Percentiles rank a stretch among this genome's conserved stretches.
phyloP scores from a whole-genome alignment of 2,797 vertebrate genomes.

The Streptopelia turtur region DNA sequence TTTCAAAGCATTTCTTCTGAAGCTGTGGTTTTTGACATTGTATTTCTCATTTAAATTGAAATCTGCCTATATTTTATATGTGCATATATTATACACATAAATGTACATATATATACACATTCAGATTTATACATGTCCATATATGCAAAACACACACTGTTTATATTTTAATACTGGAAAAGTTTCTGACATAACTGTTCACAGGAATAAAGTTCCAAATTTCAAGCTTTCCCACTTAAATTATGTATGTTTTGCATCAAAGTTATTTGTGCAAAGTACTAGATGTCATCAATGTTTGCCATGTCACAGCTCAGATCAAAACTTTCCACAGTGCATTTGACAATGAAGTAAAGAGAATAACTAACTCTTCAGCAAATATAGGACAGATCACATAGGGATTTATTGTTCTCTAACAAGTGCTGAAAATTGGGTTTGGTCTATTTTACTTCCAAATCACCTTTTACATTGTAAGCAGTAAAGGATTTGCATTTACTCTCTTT shows the following conservation, averaged over 20 bases:
- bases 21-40: not conserved
- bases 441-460: not conserved
- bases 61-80: not conserved
- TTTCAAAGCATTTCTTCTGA: not conserved
- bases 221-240: not conserved
- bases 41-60: not conserved
- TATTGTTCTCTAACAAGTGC: not conserved
- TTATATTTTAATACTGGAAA: not conserved
- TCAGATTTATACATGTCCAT: not conserved
- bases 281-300: not conserved
- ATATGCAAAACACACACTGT: not conserved
- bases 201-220: not conserved
- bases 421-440: not conserved
- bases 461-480: not conserved
- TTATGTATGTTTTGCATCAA: not conserved
- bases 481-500: not conserved
- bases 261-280: not conserved
- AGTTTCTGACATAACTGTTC: not conserved
- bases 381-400: not conserved
- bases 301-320: not conserved
- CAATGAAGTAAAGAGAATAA: constrained; percentile 3
- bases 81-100: not conserved
- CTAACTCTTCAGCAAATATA: not conserved
- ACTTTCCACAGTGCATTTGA: not conserved
- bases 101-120: not conserved